Evolutionary conservation across 1,140 invertebrate genomes (phyloP).

Genomic region (Vanessa tameamea): DNA sequence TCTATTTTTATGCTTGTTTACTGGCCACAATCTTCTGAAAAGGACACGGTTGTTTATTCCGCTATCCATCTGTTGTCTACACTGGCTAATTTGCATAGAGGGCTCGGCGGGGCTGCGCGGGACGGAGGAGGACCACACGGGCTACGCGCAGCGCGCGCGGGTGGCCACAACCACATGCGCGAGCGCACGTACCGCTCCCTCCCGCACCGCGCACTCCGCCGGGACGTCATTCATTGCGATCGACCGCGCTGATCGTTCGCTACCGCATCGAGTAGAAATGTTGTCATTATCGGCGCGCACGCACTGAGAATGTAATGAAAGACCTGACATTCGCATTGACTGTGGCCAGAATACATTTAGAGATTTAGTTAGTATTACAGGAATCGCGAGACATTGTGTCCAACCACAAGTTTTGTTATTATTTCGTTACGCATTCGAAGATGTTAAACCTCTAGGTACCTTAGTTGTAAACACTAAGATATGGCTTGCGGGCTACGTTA

Average conservation of each 20-base stretch:
- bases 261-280: constrained; percentile 73
- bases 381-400: constrained; percentile 28
- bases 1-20: constrained; percentile 29
- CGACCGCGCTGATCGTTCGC: constrained; percentile 67
- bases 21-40: constrained; percentile 50
- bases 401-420: neutral
- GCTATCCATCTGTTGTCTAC: constrained; percentile 79
- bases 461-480: neutral
- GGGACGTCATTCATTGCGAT: constrained; percentile 76
- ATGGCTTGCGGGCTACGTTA: no score
- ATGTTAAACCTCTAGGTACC: neutral
- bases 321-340: constrained; percentile 48
- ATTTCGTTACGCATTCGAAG: neutral
- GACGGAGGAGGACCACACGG: constrained; percentile 70
- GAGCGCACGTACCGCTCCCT: constrained; percentile 56
- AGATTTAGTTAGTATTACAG: constrained; percentile 46
- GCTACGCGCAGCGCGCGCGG: constrained; percentile 63
- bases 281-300: constrained; percentile 73
- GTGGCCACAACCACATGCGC: constrained; percentile 77
- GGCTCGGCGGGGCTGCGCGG: constrained; percentile 53
- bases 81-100: constrained; percentile 79
- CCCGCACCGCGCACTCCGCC: constrained; percentile 48
- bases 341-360: constrained; percentile 42
- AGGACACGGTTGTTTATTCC: constrained; percentile 78
- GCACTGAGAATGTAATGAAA: constrained; percentile 66